These are phyloP conservation scores for Proctacanthus coquilletti DNA, from an alignment of 1,140 invertebrate species.

Conservation along the genomic window DNA sequence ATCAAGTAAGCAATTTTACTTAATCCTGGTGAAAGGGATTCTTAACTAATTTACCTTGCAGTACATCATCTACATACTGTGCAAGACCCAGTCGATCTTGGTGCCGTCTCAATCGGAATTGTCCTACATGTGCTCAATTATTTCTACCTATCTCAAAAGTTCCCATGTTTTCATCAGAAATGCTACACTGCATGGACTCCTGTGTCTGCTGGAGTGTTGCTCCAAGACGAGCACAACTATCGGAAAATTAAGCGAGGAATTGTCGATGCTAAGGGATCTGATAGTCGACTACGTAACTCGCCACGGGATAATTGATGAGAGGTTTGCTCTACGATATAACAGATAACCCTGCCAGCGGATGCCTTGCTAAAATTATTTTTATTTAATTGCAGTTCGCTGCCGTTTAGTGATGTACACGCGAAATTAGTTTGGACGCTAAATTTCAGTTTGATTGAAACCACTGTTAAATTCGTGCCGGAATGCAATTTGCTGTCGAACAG, in stretches of 20 bases:
- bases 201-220: slow-evolving; percentile 58
- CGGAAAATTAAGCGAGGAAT: slow-evolving; percentile 37
- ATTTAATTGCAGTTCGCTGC: slow-evolving; percentile 3
- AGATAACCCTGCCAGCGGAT: no score
- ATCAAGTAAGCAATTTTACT: slow-evolving; percentile 16
- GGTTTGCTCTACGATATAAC: slow-evolving; percentile 36
- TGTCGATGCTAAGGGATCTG: slow-evolving; percentile 42
- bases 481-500: slow-evolving; percentile 25
- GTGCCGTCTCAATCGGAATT: slow-evolving; percentile 22
- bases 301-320: slow-evolving; percentile 38
- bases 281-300: slow-evolving; percentile 53
- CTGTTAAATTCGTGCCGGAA: slow-evolving; percentile 28
- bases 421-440: slow-evolving; percentile 25
- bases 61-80: slow-evolving; percentile 28
- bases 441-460: slow-evolving; percentile 33
- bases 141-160: slow-evolving; percentile 33
- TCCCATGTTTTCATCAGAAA: slow-evolving; percentile 43
- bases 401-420: slow-evolving; percentile 16
- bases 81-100: slow-evolving; percentile 24
- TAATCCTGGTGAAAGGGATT: neutral
- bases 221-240: slow-evolving; percentile 38
- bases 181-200: slow-evolving; percentile 52
- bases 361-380: no score
- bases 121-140: slow-evolving; percentile 30
- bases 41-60: slow-evolving; percentile 4